These are phyloP conservation scores for Neodiprion lecontei DNA, from an alignment of 1,140 invertebrate species.

Conservation along the genomic window DNA sequence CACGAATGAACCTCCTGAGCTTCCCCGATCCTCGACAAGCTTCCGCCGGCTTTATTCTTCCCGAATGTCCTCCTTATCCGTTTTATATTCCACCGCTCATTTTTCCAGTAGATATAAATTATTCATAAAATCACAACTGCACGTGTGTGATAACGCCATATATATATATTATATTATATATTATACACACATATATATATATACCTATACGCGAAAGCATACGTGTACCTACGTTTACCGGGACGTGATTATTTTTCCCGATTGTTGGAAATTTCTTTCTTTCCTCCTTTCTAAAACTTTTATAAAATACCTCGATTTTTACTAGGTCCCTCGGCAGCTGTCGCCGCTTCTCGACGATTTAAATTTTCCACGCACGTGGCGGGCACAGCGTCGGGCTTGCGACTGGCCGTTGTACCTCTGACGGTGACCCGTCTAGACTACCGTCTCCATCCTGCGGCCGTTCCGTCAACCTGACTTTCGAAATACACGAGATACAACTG, in stretches of 20 bases:
- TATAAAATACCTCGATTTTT: too few relatives aligned
- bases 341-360: background rate
- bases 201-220: too few relatives aligned
- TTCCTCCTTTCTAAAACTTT: background rate
- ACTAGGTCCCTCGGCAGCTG: too few relatives aligned
- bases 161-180: too few relatives aligned
- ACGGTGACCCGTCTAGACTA: background rate
- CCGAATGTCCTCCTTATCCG: background rate
- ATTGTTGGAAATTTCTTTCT: background rate
- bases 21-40: background rate
- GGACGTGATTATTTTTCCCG: background rate
- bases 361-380: background rate
- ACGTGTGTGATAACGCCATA: too few relatives aligned
- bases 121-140: too few relatives aligned
- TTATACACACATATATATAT: too few relatives aligned
- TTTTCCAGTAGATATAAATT: background rate
- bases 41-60: background rate
- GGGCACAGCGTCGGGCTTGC: slow-evolving; percentile 6
- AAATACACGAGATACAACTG: background rate
- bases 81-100: background rate
- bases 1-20: background rate
- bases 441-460: slow-evolving; percentile 3
- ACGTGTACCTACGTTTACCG: background rate
- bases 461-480: background rate
- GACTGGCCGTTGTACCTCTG: background rate